Conservation (phyloP, 2,888 invertebrate genomes). For the Timema podura region DNA sequence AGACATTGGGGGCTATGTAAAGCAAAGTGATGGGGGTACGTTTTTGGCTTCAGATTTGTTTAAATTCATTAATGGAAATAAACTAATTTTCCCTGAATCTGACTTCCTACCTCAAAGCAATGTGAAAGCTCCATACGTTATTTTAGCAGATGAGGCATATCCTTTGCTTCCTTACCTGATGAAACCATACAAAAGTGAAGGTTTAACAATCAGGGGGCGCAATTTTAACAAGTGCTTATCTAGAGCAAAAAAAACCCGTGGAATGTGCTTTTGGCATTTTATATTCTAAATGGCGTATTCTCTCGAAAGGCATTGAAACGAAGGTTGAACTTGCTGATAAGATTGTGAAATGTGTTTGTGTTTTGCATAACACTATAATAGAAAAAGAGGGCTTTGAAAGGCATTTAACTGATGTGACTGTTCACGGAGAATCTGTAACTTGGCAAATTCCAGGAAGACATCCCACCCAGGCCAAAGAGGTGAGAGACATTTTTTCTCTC, state of each 20-base stretch:
- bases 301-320: slow-evolving; percentile 3
- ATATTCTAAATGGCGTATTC: slow-evolving; percentile 4
- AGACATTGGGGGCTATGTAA: slow-evolving; percentile 6
- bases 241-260: slow-evolving; percentile 5
- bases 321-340: slow-evolving; percentile 1
- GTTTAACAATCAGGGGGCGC: neutral
- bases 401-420: no score
- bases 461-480: no score
- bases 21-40: slow-evolving; percentile 8
- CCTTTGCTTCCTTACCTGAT: slow-evolving; percentile 8
- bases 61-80: neutral
- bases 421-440: no score
- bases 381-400: neutral
- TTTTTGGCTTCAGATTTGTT: slow-evolving; percentile 10
- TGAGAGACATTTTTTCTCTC: no score
- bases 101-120: slow-evolving; percentile 10
- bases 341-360: slow-evolving; percentile 4
- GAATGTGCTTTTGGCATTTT: slow-evolving; percentile 6
- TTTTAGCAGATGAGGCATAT: slow-evolving; percentile 6
- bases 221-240: neutral
- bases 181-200: neutral
- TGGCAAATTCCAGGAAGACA: no score
- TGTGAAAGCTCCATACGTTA: slow-evolving; percentile 11
- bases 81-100: neutral
- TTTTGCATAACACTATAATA: neutral